These are phyloP conservation scores for Orchestia grillus DNA, from an alignment of 1,140 invertebrate species.

Conservation along the genomic window DNA sequence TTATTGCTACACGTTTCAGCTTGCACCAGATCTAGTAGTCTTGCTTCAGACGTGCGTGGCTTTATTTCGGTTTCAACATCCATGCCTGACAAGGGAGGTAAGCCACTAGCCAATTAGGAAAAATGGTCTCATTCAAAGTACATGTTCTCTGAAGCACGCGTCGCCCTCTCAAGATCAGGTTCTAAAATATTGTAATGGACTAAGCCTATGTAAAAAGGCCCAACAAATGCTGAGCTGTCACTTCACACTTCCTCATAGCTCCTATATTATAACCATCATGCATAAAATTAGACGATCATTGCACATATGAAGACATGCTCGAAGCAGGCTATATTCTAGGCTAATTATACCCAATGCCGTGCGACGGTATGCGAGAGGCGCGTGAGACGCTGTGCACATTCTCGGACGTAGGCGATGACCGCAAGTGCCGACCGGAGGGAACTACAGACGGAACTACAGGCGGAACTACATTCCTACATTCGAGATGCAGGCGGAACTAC, in stretches of 20 bases:
- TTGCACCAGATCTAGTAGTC: neutral
- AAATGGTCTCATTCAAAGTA: neutral
- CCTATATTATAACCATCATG: too few species aligned
- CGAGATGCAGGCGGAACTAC: too few species aligned
- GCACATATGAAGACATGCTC: too few species aligned
- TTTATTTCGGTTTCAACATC: neutral
- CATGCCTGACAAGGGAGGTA: neutral
- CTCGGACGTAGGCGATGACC: too few species aligned
- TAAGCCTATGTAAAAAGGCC: neutral
- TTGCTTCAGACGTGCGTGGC: neutral
- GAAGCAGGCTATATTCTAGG: too few species aligned
- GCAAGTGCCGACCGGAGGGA: too few species aligned
- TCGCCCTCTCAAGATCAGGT: neutral
- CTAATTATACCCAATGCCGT: too few species aligned
- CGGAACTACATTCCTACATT: too few species aligned
- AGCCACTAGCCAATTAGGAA: neutral
- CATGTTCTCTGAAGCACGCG: neutral
- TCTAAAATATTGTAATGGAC: neutral
- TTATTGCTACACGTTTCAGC: neutral
- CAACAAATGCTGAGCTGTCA: neutral
- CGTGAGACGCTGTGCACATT: too few species aligned
- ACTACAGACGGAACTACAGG: too few species aligned
- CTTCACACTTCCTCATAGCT: neutral
- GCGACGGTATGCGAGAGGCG: too few species aligned
- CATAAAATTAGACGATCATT: too few species aligned